Evolutionary conservation across 2,113 vertebrate genomes (phyloP), one percentile per base, ranked within the genome.

Genomic region (Gulo gulo): DNA sequence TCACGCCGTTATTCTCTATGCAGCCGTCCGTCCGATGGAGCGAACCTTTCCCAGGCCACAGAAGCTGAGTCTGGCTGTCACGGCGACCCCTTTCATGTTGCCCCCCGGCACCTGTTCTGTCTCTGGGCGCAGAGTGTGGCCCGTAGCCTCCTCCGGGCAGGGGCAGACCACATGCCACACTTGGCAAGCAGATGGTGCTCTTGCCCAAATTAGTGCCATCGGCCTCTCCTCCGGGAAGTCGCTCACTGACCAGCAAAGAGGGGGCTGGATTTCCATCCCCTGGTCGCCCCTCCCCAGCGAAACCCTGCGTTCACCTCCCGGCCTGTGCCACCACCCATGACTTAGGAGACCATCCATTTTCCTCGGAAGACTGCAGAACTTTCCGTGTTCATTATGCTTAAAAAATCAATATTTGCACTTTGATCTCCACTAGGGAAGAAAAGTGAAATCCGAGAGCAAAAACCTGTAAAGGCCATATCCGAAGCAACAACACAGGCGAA

Each of bases 291-390:
- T 36, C 13, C n/a, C 78, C 0, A 0, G 15, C 0, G 3, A 65
- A 11, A 2, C 42, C 81, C 24, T 11, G 1, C 1, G 7, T 11
- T 45, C 42, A 12, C 16, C 91, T 36, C 55, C 39, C 65, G 10
- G 4, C n/a, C 67, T 59, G 42, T 24, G 9, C 69, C 42, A 8
- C 36, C 4, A 13, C 74, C 15, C 26, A 29, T 31, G 42, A 78
- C 74, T 31, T 31, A 18, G 4, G 2, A 9, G 42, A 78, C 42
- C 14, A 9, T 78, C 42, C 6, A 13, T 18, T 73, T 36, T 26
- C 59, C 0, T 0, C 7, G 0, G 0, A 26, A 61, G 81, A 6
- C 45, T n/a, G 20, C 7, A 2, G 57, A 47, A 16, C 1, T 3
- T 7, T n/a, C 13, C 15, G 11, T 57, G 47, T 69, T 91, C 45